These are phyloP conservation scores for Catocala sponsa DNA, from an alignment of 2,888 invertebrate genomes.

Conservation along the genomic window DNA sequence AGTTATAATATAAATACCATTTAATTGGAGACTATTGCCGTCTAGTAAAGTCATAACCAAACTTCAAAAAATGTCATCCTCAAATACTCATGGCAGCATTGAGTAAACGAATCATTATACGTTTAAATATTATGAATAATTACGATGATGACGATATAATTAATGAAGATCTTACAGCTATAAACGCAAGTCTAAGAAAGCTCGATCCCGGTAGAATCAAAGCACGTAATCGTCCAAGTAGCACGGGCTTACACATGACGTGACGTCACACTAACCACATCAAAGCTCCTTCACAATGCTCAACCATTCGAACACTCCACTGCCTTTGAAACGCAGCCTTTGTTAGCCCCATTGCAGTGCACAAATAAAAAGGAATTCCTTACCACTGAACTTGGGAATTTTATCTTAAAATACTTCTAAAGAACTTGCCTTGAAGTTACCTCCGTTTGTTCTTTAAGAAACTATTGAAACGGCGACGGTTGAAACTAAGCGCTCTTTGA, in stretches of 20 bases:
- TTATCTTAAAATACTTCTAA: constrained; percentile 29
- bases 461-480: constrained; percentile 16
- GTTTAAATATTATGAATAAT: too few species aligned
- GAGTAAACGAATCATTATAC: too few species aligned
- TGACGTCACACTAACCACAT: constrained; percentile 23
- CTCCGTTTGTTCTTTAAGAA: constrained; percentile 22
- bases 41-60: too few species aligned
- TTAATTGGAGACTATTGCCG: too few species aligned
- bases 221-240: constrained; percentile 1
- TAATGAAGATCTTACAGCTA: too few species aligned
- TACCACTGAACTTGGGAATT: constrained; percentile 15
- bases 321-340: constrained; percentile 23
- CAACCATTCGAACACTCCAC: constrained; percentile 25
- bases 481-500: constrained; percentile 11
- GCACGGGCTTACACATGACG: constrained; percentile 7
- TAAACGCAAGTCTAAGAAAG: not conserved
- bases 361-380: constrained; percentile 23
- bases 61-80: too few species aligned
- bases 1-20: too few species aligned
- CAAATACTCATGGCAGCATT: too few species aligned
- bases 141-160: too few species aligned
- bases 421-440: constrained; percentile 28
- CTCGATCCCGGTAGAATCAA: not conserved
- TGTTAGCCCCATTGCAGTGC: constrained; percentile 29
- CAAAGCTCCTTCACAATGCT: constrained; percentile 33